These are phyloP conservation scores for Steinernema hermaphroditum DNA, from an alignment of 2,888 invertebrate genomes.

Conservation along the genomic window DNA sequence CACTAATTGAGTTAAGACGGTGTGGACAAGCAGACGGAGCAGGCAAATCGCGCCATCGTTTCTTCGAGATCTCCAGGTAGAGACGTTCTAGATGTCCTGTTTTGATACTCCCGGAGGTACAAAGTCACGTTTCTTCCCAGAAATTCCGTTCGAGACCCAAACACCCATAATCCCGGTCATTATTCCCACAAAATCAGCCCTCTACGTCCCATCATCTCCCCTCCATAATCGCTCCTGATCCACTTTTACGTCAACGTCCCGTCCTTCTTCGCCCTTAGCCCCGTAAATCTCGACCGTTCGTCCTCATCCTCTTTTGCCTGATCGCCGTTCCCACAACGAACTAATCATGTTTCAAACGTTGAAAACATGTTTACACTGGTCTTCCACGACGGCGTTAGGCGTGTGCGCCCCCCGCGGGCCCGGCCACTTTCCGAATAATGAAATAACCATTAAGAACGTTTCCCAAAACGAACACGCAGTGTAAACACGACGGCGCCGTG, in stretches of 20 bases:
- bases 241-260: background rate
- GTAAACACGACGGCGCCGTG: background rate
- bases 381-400: background rate
- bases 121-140: too few relatives aligned
- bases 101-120: too few relatives aligned
- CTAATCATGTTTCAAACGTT: conserved; percentile 23
- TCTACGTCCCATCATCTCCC: too few relatives aligned
- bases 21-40: too few relatives aligned
- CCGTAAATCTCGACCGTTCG: background rate
- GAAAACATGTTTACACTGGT: background rate
- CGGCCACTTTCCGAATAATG: conserved; percentile 11
- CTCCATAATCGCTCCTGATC: background rate
- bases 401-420: background rate
- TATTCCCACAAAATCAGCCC: too few relatives aligned
- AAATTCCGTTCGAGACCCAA: too few relatives aligned
- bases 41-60: too few relatives aligned
- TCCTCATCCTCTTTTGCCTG: background rate
- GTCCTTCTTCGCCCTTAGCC: background rate
- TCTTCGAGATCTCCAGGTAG: too few relatives aligned
- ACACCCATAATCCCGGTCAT: too few relatives aligned
- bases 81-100: too few relatives aligned
- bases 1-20: too few relatives aligned
- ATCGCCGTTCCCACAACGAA: background rate
- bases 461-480: conserved; percentile 8
- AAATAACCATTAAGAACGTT: conserved; percentile 25